A percentile compares a stretch with the other conserved stretches of the same genome.
Evolutionary conservation across 2,113 vertebrate genomes (phyloP).

Genomic region (Chloebia gouldiae): DNA sequence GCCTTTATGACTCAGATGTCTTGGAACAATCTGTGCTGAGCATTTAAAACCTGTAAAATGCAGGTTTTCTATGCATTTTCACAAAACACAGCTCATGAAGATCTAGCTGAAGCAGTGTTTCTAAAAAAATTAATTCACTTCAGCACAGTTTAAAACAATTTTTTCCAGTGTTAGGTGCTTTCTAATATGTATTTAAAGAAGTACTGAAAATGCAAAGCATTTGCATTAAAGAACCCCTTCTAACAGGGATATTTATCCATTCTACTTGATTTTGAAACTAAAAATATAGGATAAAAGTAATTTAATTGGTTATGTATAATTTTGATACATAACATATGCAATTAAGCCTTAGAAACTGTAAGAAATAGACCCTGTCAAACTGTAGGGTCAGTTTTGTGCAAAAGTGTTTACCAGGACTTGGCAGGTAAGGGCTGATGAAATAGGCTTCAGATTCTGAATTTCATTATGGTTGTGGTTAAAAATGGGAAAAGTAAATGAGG

Average conservation of each 20-base stretch:
- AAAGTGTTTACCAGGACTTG: background rate
- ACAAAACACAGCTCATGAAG: background rate
- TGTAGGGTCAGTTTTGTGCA: background rate
- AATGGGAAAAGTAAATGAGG: background rate
- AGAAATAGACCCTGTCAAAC: background rate
- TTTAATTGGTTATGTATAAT: background rate
- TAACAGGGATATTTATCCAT: background rate
- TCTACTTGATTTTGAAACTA: background rate
- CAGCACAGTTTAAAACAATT: background rate
- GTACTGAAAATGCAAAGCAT: background rate
- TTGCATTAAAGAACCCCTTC: background rate
- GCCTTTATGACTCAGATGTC: background rate
- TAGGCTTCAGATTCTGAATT: background rate
- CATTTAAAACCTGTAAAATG: background rate
- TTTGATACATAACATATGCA: background rate
- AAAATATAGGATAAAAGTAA: background rate
- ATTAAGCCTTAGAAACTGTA: background rate
- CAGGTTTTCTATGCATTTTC: background rate
- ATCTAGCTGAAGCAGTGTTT: background rate
- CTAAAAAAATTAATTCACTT: background rate
- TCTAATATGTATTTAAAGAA: background rate
- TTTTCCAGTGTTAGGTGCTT: background rate
- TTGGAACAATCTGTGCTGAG: background rate
- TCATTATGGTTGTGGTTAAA: background rate
- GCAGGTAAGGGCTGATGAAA: background rate